Conservation (phyloP, 2,888 invertebrate genomes). For the Poecilobothrus nobilitatus region DNA sequence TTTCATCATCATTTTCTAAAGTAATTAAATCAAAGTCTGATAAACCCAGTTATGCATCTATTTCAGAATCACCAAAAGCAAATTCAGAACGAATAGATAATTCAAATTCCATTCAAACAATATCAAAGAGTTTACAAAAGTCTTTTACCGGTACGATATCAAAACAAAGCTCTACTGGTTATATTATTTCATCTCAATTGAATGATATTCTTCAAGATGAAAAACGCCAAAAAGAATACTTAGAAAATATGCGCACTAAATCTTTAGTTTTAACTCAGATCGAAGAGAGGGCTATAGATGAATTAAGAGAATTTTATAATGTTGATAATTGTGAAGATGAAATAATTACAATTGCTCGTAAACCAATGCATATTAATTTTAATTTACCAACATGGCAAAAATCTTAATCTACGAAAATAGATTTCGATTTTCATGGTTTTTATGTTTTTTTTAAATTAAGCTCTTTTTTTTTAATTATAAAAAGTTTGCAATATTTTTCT, state of each 20-base stretch:
- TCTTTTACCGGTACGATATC: slow-evolving; percentile 9
- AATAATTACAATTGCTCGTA: slow-evolving; percentile 53
- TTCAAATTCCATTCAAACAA: neutral
- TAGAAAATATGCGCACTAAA: slow-evolving; percentile 63
- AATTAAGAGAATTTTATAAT: slow-evolving; percentile 66
- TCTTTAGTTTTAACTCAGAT: slow-evolving; percentile 69
- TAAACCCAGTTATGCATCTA: slow-evolving; percentile 13
- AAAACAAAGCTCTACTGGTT: slow-evolving; percentile 36
- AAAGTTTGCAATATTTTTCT: too few species aligned
- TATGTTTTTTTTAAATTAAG: too few species aligned
- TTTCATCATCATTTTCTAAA: slow-evolving; percentile 36
- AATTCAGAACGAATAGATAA: neutral
- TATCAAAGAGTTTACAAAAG: neutral
- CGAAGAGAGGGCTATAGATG: slow-evolving; percentile 79
- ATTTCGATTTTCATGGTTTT: too few species aligned
- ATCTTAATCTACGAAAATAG: neutral
- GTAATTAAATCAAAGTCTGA: slow-evolving; percentile 31
- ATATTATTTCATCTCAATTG: neutral
- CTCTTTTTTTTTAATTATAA: too few species aligned
- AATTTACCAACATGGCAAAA: neutral
- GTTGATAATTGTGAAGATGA: slow-evolving; percentile 62
- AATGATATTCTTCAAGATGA: slow-evolving; percentile 61
- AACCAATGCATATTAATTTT: neutral
- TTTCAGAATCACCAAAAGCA: neutral
- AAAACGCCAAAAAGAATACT: slow-evolving; percentile 61